Evolutionary conservation across 2,888 invertebrate species (phyloP), one percentile per base, ranked within the genome.

Genomic region (Saturnia pavonia): DNA sequence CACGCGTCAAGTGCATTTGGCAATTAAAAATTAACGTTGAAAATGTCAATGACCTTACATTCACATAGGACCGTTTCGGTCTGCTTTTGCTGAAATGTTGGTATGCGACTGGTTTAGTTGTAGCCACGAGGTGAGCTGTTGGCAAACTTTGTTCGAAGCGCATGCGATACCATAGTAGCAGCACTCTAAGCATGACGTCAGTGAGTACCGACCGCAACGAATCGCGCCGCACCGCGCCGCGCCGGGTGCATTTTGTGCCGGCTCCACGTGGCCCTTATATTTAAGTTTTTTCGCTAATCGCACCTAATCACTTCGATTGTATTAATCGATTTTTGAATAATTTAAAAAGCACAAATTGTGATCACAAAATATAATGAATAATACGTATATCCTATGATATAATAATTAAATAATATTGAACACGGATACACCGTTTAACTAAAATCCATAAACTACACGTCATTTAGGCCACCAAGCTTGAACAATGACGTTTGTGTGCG

Each of bases 21-120:
- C 65, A 65, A 65, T 65, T 65, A 80, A 76, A 80, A 81, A 77
- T 78, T 77, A 77, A 83, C 80, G 81, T 81, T 75, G 77, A 74
- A 76, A 73, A 81, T 88, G 91, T 91, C 91, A 90, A 85, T 90
- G 91, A 90, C 89, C 91, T 84, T 82, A 80, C 78, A 78, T 80
- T 75, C 82, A 79, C 74, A 72, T 81, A 80, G 82, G 79, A 86
- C 82, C 83, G 87, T 88, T 91, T 89, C 89, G 88, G 89, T 90
- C 86, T 88, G 88, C 83, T 88, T 86, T 84, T 87, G 84, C 88
- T 89, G 89, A 89, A 88, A 90, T 83, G 86, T 86, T 80, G 83
- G 81, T 86, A 87, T 88, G 88, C 82, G 88, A 89, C 89, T 88
- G 89, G 90, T 89, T 90, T 87, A 84, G 85, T 81, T 78, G 82